Conservation (phyloP, 2,797 vertebrate species). For the Myotis vivesi region DNA sequence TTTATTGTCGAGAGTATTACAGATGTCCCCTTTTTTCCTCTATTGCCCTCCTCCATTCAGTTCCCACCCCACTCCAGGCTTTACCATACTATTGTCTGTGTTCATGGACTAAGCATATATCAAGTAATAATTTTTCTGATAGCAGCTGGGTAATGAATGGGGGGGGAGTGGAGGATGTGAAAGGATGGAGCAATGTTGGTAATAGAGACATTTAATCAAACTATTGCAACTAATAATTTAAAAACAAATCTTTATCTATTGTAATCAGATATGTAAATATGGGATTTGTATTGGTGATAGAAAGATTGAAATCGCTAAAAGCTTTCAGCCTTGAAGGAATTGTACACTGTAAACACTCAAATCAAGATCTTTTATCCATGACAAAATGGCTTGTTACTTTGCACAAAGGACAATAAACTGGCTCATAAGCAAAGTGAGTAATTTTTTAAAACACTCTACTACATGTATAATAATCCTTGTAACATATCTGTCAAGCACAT, state of each 20-base stretch:
- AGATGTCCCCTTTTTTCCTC: neutral
- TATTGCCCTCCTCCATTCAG: neutral
- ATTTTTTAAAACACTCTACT: constrained; percentile 56
- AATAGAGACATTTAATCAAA: constrained; percentile 60
- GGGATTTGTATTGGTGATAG: constrained; percentile 52
- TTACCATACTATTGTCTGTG: neutral
- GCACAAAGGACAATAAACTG: constrained; percentile 67
- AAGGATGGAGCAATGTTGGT: neutral
- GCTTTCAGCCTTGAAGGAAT: constrained; percentile 68
- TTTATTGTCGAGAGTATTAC: neutral
- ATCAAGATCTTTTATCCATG: constrained; percentile 66
- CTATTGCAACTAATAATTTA: constrained; percentile 46
- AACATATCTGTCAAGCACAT: constrained; percentile 46
- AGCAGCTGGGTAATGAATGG: neutral
- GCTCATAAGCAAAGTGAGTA: constrained; percentile 63
- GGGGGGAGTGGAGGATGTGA: neutral
- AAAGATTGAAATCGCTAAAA: constrained; percentile 65
- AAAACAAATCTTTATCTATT: constrained; percentile 63
- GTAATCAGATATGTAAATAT: constrained; percentile 49
- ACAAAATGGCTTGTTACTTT: constrained; percentile 62
- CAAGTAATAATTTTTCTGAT: constrained; percentile 5
- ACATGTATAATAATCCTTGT: constrained; percentile 64
- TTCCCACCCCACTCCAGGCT: neutral
- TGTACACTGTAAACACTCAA: constrained; percentile 60
- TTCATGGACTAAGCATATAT: neutral